A percentile compares a stretch with the other conserved stretches of the same genome.
phyloP scores from a whole-genome alignment of 2,113 vertebrate genomes.

The Callochromis pleurospilus region DNA sequence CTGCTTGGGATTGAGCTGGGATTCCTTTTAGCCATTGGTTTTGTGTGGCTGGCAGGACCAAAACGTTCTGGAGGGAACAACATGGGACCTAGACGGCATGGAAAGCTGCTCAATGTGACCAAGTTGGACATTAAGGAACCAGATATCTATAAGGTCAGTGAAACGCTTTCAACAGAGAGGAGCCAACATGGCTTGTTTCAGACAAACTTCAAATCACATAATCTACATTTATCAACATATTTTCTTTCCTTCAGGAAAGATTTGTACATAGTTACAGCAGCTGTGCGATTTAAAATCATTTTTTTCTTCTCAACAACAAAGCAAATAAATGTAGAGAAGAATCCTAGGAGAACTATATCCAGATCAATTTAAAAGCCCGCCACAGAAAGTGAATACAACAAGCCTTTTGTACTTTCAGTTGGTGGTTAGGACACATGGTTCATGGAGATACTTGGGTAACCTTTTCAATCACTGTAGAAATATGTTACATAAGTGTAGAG shows the following conservation, averaged over 20 bases:
- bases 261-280: not conserved
- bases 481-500: not conserved
- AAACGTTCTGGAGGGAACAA: slow-evolving; percentile 59
- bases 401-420: not conserved
- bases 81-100: slow-evolving; percentile 18
- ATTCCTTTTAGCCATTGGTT: slow-evolving; percentile 86
- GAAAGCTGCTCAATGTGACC: slow-evolving; percentile 52
- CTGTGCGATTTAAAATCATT: not conserved
- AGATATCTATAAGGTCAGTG: slow-evolving; percentile 84
- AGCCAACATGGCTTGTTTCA: not conserved
- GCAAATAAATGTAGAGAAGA: not conserved
- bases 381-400: not conserved
- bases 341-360: not conserved
- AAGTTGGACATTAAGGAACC: slow-evolving; percentile 87
- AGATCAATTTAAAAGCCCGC: not conserved
- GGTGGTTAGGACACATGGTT: not conserved
- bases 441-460: not conserved
- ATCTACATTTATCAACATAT: not conserved
- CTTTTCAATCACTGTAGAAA: not conserved
- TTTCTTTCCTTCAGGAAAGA: not conserved
- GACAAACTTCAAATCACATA: not conserved
- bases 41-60: slow-evolving; percentile 88
- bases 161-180: not conserved
- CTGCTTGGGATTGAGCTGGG: slow-evolving; percentile 83
- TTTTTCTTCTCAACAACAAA: rapidly evolving